Percentiles rank a stretch among this genome's conserved stretches.
phyloP scores from a whole-genome alignment of 2,888 invertebrate genomes.

The Platypus cylindrus region DNA sequence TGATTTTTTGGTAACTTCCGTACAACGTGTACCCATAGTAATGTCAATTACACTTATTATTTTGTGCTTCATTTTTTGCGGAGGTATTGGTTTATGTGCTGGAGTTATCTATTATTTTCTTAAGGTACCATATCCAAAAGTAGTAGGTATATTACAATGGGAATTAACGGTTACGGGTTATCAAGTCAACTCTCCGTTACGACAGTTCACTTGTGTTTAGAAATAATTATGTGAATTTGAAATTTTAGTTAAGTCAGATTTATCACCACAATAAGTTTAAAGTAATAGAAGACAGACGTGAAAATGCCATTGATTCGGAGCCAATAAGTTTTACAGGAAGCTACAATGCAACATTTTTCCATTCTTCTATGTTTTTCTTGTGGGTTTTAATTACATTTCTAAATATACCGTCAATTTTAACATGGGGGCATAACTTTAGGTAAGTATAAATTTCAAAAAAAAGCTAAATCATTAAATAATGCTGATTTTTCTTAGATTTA shows the following conservation, averaged over 20 bases:
- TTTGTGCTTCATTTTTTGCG: constrained; percentile 55
- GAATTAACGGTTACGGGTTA: too few species aligned
- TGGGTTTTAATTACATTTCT: constrained; percentile 53
- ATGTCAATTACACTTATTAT: constrained; percentile 51
- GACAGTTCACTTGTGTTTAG: too few species aligned
- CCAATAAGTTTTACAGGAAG: constrained; percentile 9
- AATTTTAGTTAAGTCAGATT: too few species aligned
- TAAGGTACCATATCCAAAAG: too few species aligned
- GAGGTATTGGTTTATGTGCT: constrained; percentile 54
- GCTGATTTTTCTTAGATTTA: constrained; percentile 35
- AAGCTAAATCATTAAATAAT: background rate
- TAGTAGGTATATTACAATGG: too few species aligned
- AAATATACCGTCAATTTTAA: constrained; percentile 58
- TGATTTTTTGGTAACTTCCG: constrained; percentile 49
- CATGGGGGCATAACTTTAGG: constrained; percentile 73
- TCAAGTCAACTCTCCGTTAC: too few species aligned
- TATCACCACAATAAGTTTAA: too few species aligned
- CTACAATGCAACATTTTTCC: constrained; percentile 46
- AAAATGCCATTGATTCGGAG: constrained; percentile 1
- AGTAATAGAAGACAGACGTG: constrained; percentile 3
- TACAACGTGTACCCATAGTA: constrained; percentile 56
- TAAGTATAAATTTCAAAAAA: constrained; percentile 33
- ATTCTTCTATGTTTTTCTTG: constrained; percentile 57
- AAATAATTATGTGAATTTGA: too few species aligned
- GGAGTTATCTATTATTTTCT: constrained; percentile 57